Evolutionary conservation across 2,797 vertebrate species (phyloP).

Genomic region (Gorsachius magnificus): DNA sequence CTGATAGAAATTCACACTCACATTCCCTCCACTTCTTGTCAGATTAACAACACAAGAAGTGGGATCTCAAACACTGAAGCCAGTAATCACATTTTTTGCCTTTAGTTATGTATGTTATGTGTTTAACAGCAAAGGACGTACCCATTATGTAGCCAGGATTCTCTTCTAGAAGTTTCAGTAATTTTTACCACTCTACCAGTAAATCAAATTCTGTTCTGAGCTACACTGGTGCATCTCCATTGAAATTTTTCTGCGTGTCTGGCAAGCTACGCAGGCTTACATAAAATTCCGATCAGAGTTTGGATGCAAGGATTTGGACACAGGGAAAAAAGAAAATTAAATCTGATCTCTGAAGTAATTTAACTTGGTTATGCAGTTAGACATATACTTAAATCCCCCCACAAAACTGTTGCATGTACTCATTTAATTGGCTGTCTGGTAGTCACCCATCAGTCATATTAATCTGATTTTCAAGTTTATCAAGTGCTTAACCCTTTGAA

Average conservation of each 20-base stretch:
- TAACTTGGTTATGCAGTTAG: not conserved
- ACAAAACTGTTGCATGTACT: not conserved
- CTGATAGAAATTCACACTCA: not conserved
- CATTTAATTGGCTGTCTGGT: conserved; percentile 40
- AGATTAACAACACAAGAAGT: not conserved
- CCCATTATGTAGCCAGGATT: not conserved
- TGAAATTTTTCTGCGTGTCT: not conserved
- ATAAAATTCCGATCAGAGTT: not conserved
- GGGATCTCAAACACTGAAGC: not conserved
- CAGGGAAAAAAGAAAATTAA: not conserved
- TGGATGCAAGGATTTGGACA: not conserved
- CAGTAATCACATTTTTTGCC: not conserved
- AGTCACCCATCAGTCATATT: conserved; percentile 8
- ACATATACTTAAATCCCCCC: not conserved
- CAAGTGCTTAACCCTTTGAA: conserved; percentile 23
- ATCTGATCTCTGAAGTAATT: not conserved
- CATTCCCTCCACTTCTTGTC: not conserved
- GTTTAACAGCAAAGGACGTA: not conserved
- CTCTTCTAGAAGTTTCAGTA: not conserved
- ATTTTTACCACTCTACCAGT: not conserved
- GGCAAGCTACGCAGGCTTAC: rapidly evolving
- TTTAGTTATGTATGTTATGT: not conserved
- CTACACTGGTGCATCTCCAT: not conserved
- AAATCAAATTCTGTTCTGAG: not conserved
- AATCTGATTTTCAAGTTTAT: conserved; percentile 35